Percentiles rank a stretch among this genome's conserved stretches.
phyloP scores from a whole-genome alignment of 2,888 invertebrate species.

The Platypus cylindrus region DNA sequence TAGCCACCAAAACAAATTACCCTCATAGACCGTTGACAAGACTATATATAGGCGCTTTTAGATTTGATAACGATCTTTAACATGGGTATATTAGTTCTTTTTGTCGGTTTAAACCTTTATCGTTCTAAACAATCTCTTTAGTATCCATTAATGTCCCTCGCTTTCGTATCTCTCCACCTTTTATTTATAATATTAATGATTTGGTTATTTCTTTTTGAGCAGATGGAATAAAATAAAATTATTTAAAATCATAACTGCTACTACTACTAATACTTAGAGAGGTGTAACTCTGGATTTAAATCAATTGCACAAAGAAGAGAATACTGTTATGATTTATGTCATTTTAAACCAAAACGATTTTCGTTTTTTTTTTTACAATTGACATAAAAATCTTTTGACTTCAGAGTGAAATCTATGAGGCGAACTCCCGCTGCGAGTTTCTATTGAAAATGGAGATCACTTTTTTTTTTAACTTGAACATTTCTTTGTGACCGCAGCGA shows the following conservation, averaged over 20 bases:
- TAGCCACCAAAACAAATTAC: slow-evolving; percentile 13
- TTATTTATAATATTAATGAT: too few relatives aligned
- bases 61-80: slow-evolving; percentile 14
- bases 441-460: slow-evolving; percentile 12
- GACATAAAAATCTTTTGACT: slow-evolving; percentile 13
- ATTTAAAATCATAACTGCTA: too few relatives aligned
- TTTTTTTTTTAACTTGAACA: slow-evolving; percentile 13
- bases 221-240: too few relatives aligned
- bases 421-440: slow-evolving; percentile 8
- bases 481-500: slow-evolving; percentile 10
- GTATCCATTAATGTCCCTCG: slow-evolving; percentile 12
- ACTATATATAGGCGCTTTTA: slow-evolving; percentile 16
- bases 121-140: slow-evolving; percentile 14
- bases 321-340: too few relatives aligned
- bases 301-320: too few relatives aligned
- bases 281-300: too few relatives aligned
- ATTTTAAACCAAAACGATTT: too few relatives aligned
- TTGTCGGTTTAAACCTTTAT: slow-evolving; percentile 14
- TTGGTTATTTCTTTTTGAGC: too few relatives aligned
- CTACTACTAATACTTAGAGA: too few relatives aligned
- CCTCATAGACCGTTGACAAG: slow-evolving; percentile 14
- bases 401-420: slow-evolving; percentile 10
- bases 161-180: too few relatives aligned
- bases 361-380: slow-evolving; percentile 2
- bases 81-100: slow-evolving; percentile 16